A percentile compares a stretch with the other conserved stretches of the same genome.
phyloP scores from a whole-genome alignment of 2,797 vertebrate genomes.

The Karalla daura region DNA sequence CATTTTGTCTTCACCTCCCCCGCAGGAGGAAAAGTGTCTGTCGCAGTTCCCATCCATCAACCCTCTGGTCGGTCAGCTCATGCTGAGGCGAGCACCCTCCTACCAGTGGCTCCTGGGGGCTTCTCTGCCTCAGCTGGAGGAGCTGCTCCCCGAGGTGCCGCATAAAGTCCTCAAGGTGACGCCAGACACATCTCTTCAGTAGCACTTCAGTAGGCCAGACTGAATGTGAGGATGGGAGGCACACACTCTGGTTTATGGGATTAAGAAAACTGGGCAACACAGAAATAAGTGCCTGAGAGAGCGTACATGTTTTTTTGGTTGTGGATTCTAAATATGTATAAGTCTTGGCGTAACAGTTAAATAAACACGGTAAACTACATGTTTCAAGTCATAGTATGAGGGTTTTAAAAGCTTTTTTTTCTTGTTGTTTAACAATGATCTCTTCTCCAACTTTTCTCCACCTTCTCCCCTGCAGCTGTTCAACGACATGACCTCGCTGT shows the following conservation, averaged over 20 bases:
- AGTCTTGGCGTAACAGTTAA: too few relatives aligned
- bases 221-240: too few relatives aligned
- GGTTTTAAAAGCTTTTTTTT: too few relatives aligned
- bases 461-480: conserved; percentile 83
- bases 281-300: too few relatives aligned
- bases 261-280: too few relatives aligned
- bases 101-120: conserved; percentile 86
- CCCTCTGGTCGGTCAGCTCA: conserved; percentile 90
- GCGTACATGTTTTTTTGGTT: too few relatives aligned
- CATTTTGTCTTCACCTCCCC: conserved; percentile 2
- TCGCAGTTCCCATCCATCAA: conserved; percentile 90
- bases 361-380: too few relatives aligned
- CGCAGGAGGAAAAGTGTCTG: conserved; percentile 88
- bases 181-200: background rate
- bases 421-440: too few relatives aligned
- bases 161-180: conserved; percentile 92
- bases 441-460: background rate
- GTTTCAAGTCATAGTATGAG: too few relatives aligned
- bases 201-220: too few relatives aligned
- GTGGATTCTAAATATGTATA: too few relatives aligned
- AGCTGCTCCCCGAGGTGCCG: conserved; percentile 89
- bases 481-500: conserved; percentile 85
- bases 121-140: conserved; percentile 83
- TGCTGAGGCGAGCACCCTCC: conserved; percentile 87
- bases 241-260: too few relatives aligned